Conservation (phyloP, 2,888 invertebrate species). For the Slavum lentiscoides region DNA sequence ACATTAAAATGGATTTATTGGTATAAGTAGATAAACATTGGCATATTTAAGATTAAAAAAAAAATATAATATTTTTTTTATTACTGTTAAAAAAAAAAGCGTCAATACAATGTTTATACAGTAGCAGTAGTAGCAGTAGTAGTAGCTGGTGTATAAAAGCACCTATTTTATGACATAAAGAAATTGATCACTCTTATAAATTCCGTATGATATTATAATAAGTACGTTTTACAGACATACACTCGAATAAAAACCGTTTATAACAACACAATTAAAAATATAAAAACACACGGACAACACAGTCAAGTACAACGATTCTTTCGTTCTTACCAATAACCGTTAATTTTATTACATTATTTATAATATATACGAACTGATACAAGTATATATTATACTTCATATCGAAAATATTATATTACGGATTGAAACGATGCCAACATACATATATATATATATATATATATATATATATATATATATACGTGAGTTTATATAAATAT, state of each 20-base stretch:
- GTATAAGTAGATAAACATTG: background rate
- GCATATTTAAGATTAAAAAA: slow-evolving; percentile 6
- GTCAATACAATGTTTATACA: slow-evolving; percentile 13
- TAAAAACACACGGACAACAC: background rate
- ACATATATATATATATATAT: no score
- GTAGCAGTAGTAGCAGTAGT: background rate
- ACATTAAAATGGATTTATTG: slow-evolving; percentile 10
- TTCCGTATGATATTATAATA: background rate
- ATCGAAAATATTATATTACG: no score
- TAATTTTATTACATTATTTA: no score
- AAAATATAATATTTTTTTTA: slow-evolving; percentile 11
- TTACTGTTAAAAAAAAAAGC: slow-evolving; percentile 15
- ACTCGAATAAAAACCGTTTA: slow-evolving; percentile 6
- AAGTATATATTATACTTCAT: no score
- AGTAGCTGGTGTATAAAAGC: background rate
- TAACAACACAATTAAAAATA: background rate
- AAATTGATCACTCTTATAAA: background rate
- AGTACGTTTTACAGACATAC: background rate
- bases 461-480: no score
- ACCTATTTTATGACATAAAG: background rate
- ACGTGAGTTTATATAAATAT: no score
- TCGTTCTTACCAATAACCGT: background rate
- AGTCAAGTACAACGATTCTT: background rate
- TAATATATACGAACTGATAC: no score
- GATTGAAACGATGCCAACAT: no score